Conservation (phyloP, 2,113 vertebrate genomes). For the Orycteropus afer region DNA sequence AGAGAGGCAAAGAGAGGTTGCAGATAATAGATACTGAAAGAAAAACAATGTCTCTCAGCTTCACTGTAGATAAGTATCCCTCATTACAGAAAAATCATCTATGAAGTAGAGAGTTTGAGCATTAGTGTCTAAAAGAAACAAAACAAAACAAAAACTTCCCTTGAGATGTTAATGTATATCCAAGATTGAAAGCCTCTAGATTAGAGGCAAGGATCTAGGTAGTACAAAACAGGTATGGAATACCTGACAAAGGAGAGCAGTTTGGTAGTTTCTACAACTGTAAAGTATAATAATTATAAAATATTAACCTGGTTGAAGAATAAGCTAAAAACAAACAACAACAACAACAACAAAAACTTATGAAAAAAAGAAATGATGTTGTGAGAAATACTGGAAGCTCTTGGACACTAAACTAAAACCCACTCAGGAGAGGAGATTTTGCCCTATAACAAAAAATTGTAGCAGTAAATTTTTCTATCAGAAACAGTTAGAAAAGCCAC, state of each 20-base stretch:
- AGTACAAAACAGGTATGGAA: background rate
- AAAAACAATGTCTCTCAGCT: background rate
- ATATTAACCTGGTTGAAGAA: background rate
- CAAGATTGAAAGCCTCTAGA: background rate
- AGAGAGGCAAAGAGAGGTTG: background rate
- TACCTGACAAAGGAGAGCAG: background rate
- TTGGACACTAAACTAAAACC: background rate
- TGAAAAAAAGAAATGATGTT: background rate
- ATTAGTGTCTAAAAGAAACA: background rate
- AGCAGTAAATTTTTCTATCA: background rate
- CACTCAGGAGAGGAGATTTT: background rate
- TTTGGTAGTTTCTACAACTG: background rate
- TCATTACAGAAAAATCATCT: background rate
- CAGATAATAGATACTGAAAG: background rate
- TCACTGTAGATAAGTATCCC: background rate
- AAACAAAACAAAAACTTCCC: background rate
- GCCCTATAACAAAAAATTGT: background rate
- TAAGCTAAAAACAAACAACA: background rate
- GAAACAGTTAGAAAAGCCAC: background rate
- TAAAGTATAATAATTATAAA: background rate
- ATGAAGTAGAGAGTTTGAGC: fast-evolving
- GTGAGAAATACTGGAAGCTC: background rate
- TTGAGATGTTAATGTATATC: background rate
- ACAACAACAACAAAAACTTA: too few relatives aligned
- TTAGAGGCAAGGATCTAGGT: background rate